These are phyloP conservation scores for Arenicola marina DNA, from an alignment of 2,888 invertebrate species.

Conservation along the genomic window DNA sequence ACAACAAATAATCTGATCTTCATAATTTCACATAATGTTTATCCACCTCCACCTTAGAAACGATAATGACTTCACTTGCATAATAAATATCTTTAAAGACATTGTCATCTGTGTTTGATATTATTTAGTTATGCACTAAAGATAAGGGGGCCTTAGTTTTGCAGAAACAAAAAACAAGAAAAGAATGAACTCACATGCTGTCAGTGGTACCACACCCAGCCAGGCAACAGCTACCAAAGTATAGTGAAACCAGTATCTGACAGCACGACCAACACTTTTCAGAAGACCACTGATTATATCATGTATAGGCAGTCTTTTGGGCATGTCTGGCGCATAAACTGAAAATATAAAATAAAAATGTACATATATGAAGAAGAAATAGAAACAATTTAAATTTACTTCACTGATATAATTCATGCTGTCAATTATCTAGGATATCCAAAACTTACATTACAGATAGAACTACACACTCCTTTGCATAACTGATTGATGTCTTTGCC, in stretches of 20 bases:
- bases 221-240: conserved; percentile 95
- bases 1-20: too few species aligned
- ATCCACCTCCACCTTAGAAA: too few species aligned
- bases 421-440: too few species aligned
- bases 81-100: too few species aligned
- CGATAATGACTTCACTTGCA: too few species aligned
- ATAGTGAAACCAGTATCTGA: conserved; percentile 96
- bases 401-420: too few species aligned
- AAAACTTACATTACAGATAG: too few species aligned
- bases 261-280: conserved; percentile 86
- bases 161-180: neutral
- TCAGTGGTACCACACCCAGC: conserved; percentile 94
- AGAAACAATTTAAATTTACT: too few species aligned
- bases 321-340: conserved; percentile 99
- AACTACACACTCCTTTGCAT: too few species aligned
- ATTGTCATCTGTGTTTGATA: too few species aligned
- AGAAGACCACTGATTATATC: conserved; percentile 91
- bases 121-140: neutral
- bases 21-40: too few species aligned
- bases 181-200: conserved; percentile 73
- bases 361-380: neutral
- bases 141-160: neutral
- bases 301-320: conserved; percentile 88
- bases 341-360: conserved; percentile 30
- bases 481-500: too few species aligned